Base-by-base conservation (phyloP, 2,113 vertebrate species). In the Todiramphus saurophagus region DNA sequence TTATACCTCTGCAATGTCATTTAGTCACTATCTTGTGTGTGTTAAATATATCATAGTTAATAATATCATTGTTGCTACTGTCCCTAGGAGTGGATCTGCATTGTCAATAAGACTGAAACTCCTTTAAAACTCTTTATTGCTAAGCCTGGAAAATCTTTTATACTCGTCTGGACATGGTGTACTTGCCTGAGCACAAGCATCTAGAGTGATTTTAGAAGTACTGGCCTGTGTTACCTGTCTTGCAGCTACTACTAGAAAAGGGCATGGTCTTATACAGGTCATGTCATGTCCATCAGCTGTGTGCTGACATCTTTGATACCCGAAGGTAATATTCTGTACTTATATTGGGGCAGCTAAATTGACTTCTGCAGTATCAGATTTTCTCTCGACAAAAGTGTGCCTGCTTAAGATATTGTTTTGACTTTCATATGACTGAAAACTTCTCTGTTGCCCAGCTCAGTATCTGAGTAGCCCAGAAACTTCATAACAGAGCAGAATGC, bases 281-380 rank as follows among this genome's bases (percentile, higher is more conserved):
- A 53, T 35, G 39, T 53, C 8, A 3, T 5, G 35, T 11, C 63
- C 4, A 0, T 25, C 55, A 39, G 12, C 50, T 24, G 30, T 27
- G 1, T 44, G 12, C 4, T 1, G 68, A 7, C 1, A 0, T 3
- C n/a, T 14, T 3, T 19, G 59, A 39, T 31, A 28, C 59, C 28
- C 44, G 23, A 3, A 6, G 27, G 46, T 51, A 56, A 2, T 5
- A 1, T 30, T 25, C 12, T 0, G 9, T 14, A 55, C 33, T 82
- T 15, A 2, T 10, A 59, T 69, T 67, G 51, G 14, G 24, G 25
- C 48, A 63, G 24, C 39, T 31, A 30, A 59, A 23, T 58, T 50
- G 50, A n/a, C 30, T 17, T 44, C 39, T 83, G 72, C 74, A 17
- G 16, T 53, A 19, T 7, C 74, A 67, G 35, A 28, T 24, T 19